Percentiles rank a stretch among this genome's conserved stretches.
phyloP scores from a whole-genome alignment of 2,797 vertebrate genomes.

The Uromys caudimaculatus region DNA sequence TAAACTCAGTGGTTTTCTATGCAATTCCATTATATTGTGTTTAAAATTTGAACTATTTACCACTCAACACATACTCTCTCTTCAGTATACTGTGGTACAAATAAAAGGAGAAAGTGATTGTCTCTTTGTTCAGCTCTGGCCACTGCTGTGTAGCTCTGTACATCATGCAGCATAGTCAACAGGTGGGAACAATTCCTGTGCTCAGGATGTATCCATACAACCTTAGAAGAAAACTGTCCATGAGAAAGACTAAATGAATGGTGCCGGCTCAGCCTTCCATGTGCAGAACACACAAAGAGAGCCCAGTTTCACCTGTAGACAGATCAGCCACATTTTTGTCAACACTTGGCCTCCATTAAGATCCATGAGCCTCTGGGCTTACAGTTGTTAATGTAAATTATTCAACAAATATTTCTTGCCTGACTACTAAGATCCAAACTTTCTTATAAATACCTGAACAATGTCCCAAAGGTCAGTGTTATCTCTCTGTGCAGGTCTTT shows the following conservation, averaged over 20 bases:
- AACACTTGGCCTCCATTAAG: not conserved
- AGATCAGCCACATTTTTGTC: not conserved
- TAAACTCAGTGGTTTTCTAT: not conserved
- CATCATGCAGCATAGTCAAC: not conserved
- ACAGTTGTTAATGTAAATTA: not conserved
- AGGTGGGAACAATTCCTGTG: not conserved
- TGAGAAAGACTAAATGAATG: not conserved
- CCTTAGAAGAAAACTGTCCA: not conserved
- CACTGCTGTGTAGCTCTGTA: not conserved
- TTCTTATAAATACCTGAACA: not conserved
- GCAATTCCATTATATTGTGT: not conserved
- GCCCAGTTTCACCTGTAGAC: not conserved
- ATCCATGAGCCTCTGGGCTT: not conserved
- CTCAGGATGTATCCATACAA: not conserved
- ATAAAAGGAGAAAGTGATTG: not conserved
- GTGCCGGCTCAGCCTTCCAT: not conserved
- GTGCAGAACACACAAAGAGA: not conserved
- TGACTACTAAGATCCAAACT: not conserved
- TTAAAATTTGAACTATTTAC: not conserved
- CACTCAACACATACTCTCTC: not conserved
- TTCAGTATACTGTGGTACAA: not conserved
- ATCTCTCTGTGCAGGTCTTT: not conserved
- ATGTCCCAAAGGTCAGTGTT: not conserved
- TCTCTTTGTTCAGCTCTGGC: not conserved
- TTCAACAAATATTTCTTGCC: constrained; percentile 4